Conservation (phyloP, 2,797 vertebrate genomes). For the Amblyopsis hoosieri region DNA sequence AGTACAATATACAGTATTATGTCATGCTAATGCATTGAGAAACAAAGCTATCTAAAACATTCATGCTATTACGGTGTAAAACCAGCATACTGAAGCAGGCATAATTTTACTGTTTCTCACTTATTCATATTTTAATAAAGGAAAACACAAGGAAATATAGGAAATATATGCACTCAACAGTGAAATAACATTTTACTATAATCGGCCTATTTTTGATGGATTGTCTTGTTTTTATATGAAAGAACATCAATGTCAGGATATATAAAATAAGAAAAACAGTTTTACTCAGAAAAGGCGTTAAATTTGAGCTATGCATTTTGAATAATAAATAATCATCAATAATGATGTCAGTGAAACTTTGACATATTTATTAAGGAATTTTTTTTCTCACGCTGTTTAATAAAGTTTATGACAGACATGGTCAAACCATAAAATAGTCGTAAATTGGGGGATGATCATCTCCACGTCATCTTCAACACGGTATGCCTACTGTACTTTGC, state of each 20-base stretch:
- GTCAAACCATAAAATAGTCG: slow-evolving; percentile 78
- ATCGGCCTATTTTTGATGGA: background rate
- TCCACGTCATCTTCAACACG: slow-evolving; percentile 62
- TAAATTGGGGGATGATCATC: slow-evolving; percentile 72
- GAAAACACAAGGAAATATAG: slow-evolving; percentile 42
- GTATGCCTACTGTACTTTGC: slow-evolving; percentile 42
- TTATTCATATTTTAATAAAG: slow-evolving; percentile 48
- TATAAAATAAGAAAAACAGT: slow-evolving; percentile 1
- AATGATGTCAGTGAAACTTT: slow-evolving; percentile 79
- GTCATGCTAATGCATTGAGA: slow-evolving; percentile 1
- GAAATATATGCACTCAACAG: slow-evolving; percentile 26
- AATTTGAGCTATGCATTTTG: slow-evolving; percentile 62
- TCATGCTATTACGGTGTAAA: slow-evolving; percentile 14
- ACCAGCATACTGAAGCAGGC: slow-evolving; percentile 31
- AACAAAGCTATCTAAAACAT: slow-evolving; percentile 4
- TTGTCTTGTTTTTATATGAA: background rate
- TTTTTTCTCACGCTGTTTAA: slow-evolving; percentile 75
- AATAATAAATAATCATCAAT: slow-evolving; percentile 76
- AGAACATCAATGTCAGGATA: background rate
- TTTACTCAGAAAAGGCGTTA: slow-evolving; percentile 41
- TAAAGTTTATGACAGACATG: slow-evolving; percentile 82
- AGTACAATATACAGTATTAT: too few relatives aligned
- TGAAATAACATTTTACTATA: slow-evolving; percentile 12
- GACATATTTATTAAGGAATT: slow-evolving; percentile 78
- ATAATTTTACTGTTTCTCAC: slow-evolving; percentile 44